Base-by-base conservation (phyloP, 2,888 invertebrate genomes). In the Himalopsyche kuldschensis region DNA sequence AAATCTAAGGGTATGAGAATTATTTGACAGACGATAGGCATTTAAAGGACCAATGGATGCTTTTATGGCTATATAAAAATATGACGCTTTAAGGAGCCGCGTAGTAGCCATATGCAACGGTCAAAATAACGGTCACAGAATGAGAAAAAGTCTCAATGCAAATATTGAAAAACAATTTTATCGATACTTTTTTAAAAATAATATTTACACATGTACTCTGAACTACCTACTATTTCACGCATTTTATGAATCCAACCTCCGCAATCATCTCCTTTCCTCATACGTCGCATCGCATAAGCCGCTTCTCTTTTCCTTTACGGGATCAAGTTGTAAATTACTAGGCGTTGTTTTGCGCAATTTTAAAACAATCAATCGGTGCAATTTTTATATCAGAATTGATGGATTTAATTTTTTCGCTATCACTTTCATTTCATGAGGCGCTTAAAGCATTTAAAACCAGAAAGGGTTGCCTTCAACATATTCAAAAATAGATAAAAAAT, bases 211-310 rank as follows among this genome's bases (percentile, higher is more conserved):
- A 0, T 55, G 1, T 27, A 35, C 5, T 78, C 17, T 78, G 78
- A 78, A 78, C 78, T 11, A 78, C 78, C 78, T 27, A 20, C n/a
- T 30, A 24, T 78, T 78, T 75, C n/a, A 78, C 47, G 78, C 78
- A 78, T 47, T 46, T 46, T 31, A 78, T 78, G 30, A 48, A 78
- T 78, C 5, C 24, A 24, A n/a, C 78, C 48, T 30, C 27, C 46
- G 46, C 47, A 17, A 24, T 47, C 41, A 48, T 78, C 78, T 48
- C 78, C 48, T 11, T 78, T 27, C 31, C 47, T 46, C 78, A 11
- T 10, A 55, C 55, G 17, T 20, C 31, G 30, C 78, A 47, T 47
- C 30, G 27, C 10, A n/a, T 32, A 30, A 78, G n/a, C 78, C 17
- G n/a, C 30, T 35, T 75, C 48, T 78, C 27, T 78, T 46, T 78